Conservation (phyloP, 2,797 vertebrate genomes). For the Crax fasciolata region DNA sequence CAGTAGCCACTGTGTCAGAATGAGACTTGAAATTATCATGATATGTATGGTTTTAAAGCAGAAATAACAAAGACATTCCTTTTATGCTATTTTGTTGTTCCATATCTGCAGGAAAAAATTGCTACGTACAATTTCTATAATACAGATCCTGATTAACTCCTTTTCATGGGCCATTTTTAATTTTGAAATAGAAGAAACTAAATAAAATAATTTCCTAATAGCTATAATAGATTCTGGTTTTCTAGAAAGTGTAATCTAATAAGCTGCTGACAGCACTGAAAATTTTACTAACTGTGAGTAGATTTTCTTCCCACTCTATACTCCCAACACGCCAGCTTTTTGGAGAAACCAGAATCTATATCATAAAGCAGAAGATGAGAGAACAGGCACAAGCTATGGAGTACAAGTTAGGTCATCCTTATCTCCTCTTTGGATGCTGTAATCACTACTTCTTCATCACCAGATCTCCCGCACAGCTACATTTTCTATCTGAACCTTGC, state of each 20-base stretch:
- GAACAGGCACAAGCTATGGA: not conserved
- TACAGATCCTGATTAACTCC: constrained; percentile 36
- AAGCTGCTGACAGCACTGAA: not conserved
- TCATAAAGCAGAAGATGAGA: not conserved
- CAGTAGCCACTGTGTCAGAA: not conserved
- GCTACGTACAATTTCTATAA: constrained; percentile 13
- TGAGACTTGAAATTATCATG: not conserved
- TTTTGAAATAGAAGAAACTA: constrained; percentile 62
- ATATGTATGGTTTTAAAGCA: not conserved
- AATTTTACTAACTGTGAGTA: not conserved
- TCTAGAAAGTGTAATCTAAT: constrained; percentile 25
- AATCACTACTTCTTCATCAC: not conserved
- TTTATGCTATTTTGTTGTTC: constrained; percentile 40
- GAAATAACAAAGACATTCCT: constrained; percentile 1
- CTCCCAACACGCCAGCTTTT: not conserved
- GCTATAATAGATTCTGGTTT: constrained; percentile 8
- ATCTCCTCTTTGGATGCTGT: not conserved
- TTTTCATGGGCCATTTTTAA: constrained; percentile 33
- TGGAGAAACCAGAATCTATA: not conserved
- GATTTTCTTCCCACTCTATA: not conserved
- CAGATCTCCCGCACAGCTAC: not conserved
- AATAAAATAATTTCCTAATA: constrained; percentile 55
- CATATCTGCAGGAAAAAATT: constrained; percentile 52
- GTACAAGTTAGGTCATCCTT: not conserved
- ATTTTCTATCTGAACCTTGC: not conserved